Evolutionary conservation across 2,113 vertebrate species (phyloP).

Genomic region (cattle (Bos taurus)): ARS-UCD2.0 NC_037340.1:51892001-51892500

Average conservation of each 20-base stretch:
- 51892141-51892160: neutral
- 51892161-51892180: neutral
- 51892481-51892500: neutral
- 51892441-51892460: neutral
- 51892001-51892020: neutral
- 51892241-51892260: neutral
- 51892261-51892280: neutral
- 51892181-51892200: neutral
- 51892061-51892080: constrained; percentile 14
- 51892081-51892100: neutral
- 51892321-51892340: neutral
- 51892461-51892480: neutral
- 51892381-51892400: neutral
- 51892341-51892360: neutral
- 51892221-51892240: neutral
- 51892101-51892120: neutral
- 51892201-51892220: neutral
- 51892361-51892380: neutral
- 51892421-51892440: neutral
- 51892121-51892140: neutral
- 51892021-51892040: neutral
- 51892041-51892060: neutral
- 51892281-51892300: neutral
- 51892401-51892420: neutral
- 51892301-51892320: neutral